Conservation (phyloP, 30 jellyfish, hydroid and myxozoan genomes). For the Cassiopea xamachana region DNA sequence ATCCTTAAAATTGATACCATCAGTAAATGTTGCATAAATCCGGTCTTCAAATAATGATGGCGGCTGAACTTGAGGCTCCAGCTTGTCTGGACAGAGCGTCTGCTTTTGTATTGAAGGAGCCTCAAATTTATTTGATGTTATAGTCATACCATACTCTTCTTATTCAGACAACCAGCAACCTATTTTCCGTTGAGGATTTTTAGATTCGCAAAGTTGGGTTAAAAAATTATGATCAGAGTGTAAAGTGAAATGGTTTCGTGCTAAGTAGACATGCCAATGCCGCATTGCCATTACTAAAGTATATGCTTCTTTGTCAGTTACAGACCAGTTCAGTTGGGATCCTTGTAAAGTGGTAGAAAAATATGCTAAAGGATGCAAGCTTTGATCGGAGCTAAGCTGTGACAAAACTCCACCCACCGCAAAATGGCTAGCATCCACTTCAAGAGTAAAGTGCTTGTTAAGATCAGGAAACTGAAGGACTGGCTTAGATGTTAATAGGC, state of each 20-base stretch:
- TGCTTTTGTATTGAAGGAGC: conserved; percentile 12
- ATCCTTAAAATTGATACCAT: neutral
- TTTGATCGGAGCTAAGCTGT: neutral
- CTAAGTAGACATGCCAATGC: conserved; percentile 47
- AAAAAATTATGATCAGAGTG: conserved; percentile 46
- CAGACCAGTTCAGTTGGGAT: conserved; percentile 44
- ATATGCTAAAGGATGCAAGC: conserved; percentile 33
- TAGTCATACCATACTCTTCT: conserved; percentile 28
- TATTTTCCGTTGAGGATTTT: conserved; percentile 39
- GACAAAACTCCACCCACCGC: conserved; percentile 50
- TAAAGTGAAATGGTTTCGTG: conserved; percentile 29
- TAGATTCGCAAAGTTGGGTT: conserved; percentile 22
- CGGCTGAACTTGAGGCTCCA: conserved; percentile 21
- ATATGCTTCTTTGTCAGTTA: conserved; percentile 41
- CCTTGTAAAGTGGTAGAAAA: conserved; percentile 21
- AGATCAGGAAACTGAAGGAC: neutral
- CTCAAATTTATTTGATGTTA: conserved; percentile 1
- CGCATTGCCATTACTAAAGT: conserved; percentile 23
- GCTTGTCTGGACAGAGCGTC: conserved; percentile 44
- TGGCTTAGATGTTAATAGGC: conserved; percentile 32
- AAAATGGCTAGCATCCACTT: conserved; percentile 37
- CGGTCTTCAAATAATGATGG: conserved; percentile 13
- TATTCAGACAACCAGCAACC: conserved; percentile 21
- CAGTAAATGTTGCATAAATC: conserved; percentile 2
- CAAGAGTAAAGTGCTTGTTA: neutral